These are phyloP conservation scores for Stichodactyla mertensii DNA, from an alignment of 64 coral and sea anemone species.

Conservation along the genomic window DNA sequence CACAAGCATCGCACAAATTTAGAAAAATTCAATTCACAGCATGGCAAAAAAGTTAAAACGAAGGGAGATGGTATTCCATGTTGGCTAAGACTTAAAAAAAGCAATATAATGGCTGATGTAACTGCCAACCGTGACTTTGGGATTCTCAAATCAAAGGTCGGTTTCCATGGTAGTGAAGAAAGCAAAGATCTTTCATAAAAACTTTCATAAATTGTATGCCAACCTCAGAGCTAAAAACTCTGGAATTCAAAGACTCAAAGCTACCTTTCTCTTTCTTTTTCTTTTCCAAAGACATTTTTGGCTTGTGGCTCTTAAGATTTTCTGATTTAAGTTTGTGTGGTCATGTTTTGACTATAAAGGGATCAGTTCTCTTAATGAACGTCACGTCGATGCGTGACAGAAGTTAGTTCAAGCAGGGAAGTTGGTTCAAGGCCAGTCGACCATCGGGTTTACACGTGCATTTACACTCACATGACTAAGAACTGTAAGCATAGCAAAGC, in stretches of 20 bases:
- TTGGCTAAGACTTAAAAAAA: background rate
- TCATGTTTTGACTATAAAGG: no score
- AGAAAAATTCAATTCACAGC: no score
- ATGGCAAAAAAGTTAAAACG: no score
- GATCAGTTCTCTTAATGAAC: background rate
- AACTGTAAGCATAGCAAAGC: background rate
- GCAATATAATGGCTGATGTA: background rate
- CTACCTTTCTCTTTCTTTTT: no score
- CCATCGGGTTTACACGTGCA: background rate
- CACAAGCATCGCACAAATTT: no score
- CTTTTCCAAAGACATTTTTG: no score
- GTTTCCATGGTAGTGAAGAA: background rate
- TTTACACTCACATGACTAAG: background rate
- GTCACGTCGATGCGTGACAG: background rate
- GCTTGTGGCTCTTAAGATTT: no score
- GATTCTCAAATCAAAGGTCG: constrained; percentile 5
- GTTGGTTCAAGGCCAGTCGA: background rate
- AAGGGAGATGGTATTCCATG: no score
- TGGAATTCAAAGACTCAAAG: no score
- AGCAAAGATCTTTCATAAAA: background rate
- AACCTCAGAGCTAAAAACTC: no score
- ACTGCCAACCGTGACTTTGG: background rate
- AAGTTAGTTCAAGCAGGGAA: background rate
- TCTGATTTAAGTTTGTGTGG: no score
- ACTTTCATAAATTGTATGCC: no score